phyloP scores from a whole-genome alignment of 2,797 vertebrate species.

The Falco rusticolus region DNA sequence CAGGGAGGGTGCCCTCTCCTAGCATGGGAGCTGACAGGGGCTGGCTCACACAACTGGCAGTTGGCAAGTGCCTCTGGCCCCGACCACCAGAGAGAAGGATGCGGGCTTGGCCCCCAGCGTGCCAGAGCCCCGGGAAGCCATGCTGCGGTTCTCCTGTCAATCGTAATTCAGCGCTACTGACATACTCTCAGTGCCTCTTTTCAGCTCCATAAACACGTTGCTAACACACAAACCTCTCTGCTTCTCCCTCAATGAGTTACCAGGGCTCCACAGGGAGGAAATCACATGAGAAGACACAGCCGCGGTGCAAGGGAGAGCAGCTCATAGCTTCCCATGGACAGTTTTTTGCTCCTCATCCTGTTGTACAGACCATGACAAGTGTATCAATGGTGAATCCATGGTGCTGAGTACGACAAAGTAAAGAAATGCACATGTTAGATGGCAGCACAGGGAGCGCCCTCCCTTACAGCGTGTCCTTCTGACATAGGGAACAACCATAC shows the following conservation, averaged over 20 bases:
- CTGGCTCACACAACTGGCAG: fast-evolving
- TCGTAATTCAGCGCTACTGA: background rate
- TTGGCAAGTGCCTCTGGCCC: background rate
- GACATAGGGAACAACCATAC: background rate
- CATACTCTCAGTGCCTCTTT: background rate
- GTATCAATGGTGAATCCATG: fast-evolving
- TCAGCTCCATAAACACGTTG: background rate
- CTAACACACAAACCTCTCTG: background rate
- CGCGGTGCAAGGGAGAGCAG: fast-evolving
- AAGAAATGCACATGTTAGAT: background rate
- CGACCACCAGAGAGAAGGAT: fast-evolving
- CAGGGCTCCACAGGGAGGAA: background rate
- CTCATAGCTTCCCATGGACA: fast-evolving
- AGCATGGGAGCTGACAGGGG: background rate
- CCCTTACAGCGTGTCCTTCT: background rate
- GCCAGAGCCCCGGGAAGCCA: background rate
- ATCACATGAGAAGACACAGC: fast-evolving
- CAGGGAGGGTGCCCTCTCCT: background rate
- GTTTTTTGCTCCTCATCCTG: background rate
- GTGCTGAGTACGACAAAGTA: fast-evolving
- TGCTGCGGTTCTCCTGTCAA: fast-evolving
- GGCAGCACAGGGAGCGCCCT: background rate
- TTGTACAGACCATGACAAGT: fast-evolving
- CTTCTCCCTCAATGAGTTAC: background rate
- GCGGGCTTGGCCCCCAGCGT: fast-evolving